phyloP scores from a whole-genome alignment of 2,113 vertebrate genomes.

The Ctenomys sociabilis region DNA sequence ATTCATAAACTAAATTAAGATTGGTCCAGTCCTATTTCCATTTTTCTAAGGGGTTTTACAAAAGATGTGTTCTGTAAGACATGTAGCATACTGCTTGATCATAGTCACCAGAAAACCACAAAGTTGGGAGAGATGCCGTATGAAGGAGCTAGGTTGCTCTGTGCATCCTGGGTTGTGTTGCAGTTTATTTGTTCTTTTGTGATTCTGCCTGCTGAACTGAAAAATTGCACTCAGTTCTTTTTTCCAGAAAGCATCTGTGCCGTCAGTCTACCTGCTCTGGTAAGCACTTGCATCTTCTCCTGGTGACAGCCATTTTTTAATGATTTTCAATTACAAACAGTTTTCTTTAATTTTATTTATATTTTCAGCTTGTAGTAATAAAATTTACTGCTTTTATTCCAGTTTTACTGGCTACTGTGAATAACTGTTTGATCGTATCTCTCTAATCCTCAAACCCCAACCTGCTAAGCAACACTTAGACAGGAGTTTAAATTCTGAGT shows the following conservation, averaged over 20 bases:
- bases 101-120: not conserved
- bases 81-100: not conserved
- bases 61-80: not conserved
- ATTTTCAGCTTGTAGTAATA: conserved; percentile 46
- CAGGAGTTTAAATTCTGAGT: conserved; percentile 59
- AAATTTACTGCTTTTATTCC: not conserved
- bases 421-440: conserved; percentile 24
- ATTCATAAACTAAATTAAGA: not conserved
- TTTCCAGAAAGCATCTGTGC: conserved; percentile 22
- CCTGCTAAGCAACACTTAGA: not conserved
- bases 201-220: not conserved
- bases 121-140: not conserved
- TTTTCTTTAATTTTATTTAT: conserved; percentile 38
- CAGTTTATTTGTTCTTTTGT: not conserved
- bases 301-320: not conserved
- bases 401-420: conserved; percentile 20
- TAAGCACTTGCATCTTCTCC: not conserved
- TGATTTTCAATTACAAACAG: conserved; percentile 20
- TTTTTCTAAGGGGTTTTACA: not conserved
- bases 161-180: not conserved
- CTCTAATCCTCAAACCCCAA: not conserved
- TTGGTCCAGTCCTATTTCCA: not conserved
- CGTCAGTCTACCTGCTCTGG: not conserved
- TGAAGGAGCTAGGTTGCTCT: not conserved
- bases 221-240: not conserved